Conservation (phyloP, 2,888 invertebrate species). For the Epinotia ramella region DNA sequence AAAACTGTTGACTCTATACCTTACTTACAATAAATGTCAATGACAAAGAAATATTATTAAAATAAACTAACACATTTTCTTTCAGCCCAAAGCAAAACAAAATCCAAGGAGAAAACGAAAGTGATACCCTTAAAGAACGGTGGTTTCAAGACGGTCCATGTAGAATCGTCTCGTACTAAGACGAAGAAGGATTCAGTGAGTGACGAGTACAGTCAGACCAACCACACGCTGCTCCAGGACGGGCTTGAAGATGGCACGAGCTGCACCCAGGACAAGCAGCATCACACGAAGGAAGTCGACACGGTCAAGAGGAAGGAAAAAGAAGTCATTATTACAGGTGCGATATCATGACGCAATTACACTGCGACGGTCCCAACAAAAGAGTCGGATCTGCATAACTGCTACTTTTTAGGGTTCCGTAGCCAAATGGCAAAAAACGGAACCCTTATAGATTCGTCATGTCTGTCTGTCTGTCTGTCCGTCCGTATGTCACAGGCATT, state of each 20-base stretch:
- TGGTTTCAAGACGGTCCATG: neutral
- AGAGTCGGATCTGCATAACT: too few relatives aligned
- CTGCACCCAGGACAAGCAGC: slow-evolving; percentile 4
- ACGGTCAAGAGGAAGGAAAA: slow-evolving; percentile 1
- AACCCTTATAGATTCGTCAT: too few relatives aligned
- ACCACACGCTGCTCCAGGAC: slow-evolving; percentile 24
- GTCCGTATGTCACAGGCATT: too few relatives aligned
- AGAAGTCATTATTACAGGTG: slow-evolving; percentile 35
- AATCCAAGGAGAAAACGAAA: slow-evolving; percentile 25
- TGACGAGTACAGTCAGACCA: slow-evolving; percentile 20
- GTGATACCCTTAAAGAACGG: slow-evolving; percentile 19
- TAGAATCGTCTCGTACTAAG: slow-evolving; percentile 5
- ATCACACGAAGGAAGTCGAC: slow-evolving; percentile 22
- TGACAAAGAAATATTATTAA: neutral
- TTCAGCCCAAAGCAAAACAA: slow-evolving; percentile 17
- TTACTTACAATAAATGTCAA: too few relatives aligned
- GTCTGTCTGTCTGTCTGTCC: too few relatives aligned
- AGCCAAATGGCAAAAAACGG: too few relatives aligned
- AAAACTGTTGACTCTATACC: too few relatives aligned
- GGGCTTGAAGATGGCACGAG: slow-evolving; percentile 13
- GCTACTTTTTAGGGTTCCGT: too few relatives aligned
- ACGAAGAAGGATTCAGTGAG: neutral
- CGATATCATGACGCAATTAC: too few relatives aligned
- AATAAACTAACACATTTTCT: neutral
- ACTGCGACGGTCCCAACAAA: too few relatives aligned